phyloP scores from a whole-genome alignment of 2,113 vertebrate genomes.

The Scophthalmus maximus region DNA sequence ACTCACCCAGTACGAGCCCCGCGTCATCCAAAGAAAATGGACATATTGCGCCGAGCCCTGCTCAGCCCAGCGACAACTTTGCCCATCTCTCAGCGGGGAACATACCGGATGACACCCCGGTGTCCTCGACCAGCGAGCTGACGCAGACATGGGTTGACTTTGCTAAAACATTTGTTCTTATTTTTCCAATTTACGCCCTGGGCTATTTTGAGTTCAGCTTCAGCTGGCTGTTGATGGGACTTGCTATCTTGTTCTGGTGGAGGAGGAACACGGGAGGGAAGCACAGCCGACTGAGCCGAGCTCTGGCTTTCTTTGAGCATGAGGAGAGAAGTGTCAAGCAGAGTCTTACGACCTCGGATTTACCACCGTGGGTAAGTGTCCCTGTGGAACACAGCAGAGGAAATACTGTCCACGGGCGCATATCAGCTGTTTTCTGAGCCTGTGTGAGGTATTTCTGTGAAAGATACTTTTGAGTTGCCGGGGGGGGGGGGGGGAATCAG shows the following conservation, averaged over 20 bases:
- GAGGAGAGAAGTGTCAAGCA: conserved; percentile 87
- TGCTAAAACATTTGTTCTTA: conserved; percentile 89
- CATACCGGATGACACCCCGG: conserved; percentile 42
- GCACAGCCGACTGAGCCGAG: conserved; percentile 82
- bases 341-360: conserved; percentile 84
- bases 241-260: conserved; percentile 90
- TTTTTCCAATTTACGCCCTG: conserved; percentile 94
- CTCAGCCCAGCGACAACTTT: conserved; percentile 56
- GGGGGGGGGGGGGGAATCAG: conserved; percentile 50
- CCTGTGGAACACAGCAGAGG: background rate
- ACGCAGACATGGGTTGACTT: conserved; percentile 88
- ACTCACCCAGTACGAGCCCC: conserved; percentile 46
- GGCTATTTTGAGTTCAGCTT: conserved; percentile 96
- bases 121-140: conserved; percentile 84
- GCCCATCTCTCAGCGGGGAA: conserved; percentile 31
- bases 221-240: conserved; percentile 93
- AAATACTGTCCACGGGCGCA: background rate
- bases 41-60: conserved; percentile 46
- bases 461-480: conserved; percentile 61
- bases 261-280: conserved; percentile 84
- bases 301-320: conserved; percentile 89
- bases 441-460: conserved; percentile 5
- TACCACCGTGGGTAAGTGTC: conserved; percentile 94
- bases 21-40: conserved; percentile 70
- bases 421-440: background rate